Evolutionary conservation across 2,113 vertebrate genomes (phyloP).

Genomic region (Actenoides hombroni): DNA sequence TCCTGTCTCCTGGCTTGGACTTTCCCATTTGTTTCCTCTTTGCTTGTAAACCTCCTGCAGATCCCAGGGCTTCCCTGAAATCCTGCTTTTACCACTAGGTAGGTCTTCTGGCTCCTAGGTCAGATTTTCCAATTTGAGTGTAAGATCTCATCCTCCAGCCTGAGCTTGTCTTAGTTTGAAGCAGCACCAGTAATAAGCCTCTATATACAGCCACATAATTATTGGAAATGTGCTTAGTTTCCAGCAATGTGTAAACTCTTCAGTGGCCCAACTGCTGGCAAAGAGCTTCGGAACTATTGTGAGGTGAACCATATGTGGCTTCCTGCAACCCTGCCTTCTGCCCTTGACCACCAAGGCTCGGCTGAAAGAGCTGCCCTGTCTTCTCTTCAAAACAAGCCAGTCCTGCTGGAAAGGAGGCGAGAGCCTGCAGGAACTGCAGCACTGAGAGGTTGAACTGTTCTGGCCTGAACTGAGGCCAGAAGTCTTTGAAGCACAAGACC

Average conservation of each 20-base stretch:
- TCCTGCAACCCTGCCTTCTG: background rate
- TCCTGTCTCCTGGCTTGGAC: background rate
- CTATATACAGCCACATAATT: background rate
- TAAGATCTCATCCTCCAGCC: background rate
- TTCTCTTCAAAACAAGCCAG: background rate
- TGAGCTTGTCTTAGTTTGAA: background rate
- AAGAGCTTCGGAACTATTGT: background rate
- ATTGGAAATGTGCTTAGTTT: background rate
- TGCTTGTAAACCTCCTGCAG: constrained; percentile 35
- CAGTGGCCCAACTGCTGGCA: background rate
- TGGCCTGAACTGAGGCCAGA: background rate
- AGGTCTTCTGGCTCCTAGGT: background rate
- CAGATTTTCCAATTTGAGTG: constrained; percentile 18
- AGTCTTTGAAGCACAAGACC: background rate
- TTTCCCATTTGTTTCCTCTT: background rate
- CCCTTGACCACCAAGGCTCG: rapidly evolving
- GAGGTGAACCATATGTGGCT: background rate
- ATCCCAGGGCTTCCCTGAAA: background rate
- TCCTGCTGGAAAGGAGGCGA: background rate
- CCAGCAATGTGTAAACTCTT: background rate
- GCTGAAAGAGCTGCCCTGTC: background rate
- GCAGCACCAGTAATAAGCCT: background rate
- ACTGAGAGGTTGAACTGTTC: background rate
- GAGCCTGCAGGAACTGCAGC: background rate
- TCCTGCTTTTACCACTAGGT: background rate